Conservation (phyloP, 2,797 vertebrate genomes). For the Sphaeramia orbicularis region DNA sequence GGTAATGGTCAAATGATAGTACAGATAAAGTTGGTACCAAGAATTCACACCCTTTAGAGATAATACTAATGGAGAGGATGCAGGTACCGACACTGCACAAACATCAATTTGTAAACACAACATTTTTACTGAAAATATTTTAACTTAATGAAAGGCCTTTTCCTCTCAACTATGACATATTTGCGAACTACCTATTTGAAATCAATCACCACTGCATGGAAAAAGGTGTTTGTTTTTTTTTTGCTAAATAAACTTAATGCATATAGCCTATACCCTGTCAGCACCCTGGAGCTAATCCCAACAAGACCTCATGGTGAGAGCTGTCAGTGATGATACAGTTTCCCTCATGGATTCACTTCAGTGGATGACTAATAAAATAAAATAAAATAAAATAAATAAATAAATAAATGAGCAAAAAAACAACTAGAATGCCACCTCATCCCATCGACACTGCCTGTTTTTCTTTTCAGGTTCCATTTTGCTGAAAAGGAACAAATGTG, state of each 20-base stretch:
- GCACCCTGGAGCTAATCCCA: constrained; percentile 55
- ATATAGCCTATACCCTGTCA: constrained; percentile 53
- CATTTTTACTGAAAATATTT: no score
- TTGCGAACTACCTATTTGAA: constrained; percentile 32
- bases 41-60: no score
- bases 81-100: no score
- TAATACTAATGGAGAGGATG: no score
- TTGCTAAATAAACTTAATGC: constrained; percentile 44
- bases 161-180: not conserved
- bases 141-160: no score
- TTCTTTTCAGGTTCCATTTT: constrained; percentile 29
- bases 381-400: not conserved
- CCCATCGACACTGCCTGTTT: constrained; percentile 26
- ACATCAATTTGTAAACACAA: no score
- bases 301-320: constrained; percentile 53
- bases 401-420: constrained; percentile 2
- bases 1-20: no score
- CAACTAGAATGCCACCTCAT: constrained; percentile 35
- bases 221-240: constrained; percentile 38
- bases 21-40: no score
- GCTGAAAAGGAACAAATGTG: constrained; percentile 20
- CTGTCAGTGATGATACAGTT: constrained; percentile 66
- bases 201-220: constrained; percentile 25
- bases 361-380: constrained; percentile 33
- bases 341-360: constrained; percentile 57